Percentiles rank a stretch among this genome's conserved stretches.
phyloP scores from a whole-genome alignment of 2,888 invertebrate genomes.

The Hymenopus coronatus region DNA sequence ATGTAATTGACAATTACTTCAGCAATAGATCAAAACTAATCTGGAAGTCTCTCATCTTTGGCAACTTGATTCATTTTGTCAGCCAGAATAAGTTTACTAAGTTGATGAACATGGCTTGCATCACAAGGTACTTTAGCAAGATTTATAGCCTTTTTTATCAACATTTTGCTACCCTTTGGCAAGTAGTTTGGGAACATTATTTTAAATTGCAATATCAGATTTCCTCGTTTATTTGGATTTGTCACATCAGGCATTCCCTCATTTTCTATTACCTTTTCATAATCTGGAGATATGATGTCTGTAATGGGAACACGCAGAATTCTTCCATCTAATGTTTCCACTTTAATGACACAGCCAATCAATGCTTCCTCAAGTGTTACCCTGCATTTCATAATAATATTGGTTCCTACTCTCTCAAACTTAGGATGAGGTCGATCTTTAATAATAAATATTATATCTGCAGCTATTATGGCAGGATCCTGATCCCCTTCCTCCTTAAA shows the following conservation, averaged over 20 bases:
- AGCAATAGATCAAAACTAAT: neutral
- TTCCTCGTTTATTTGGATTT: conserved; percentile 61
- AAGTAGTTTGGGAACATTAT: conserved; percentile 57
- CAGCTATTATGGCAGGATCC: conserved; percentile 68
- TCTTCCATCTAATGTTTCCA: conserved; percentile 69
- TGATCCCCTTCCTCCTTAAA: conserved; percentile 81
- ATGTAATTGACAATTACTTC: too few species aligned
- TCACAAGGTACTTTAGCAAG: conserved; percentile 21
- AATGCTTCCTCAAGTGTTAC: conserved; percentile 69
- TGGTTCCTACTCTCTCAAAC: conserved; percentile 64
- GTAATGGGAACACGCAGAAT: conserved; percentile 65
- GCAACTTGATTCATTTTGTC: conserved; percentile 27
- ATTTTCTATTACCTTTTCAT: conserved; percentile 63
- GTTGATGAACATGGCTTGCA: conserved; percentile 19
- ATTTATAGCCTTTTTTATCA: conserved; percentile 37
- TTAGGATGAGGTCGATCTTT: conserved; percentile 68
- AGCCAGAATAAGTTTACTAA: conserved; percentile 24
- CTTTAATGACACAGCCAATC: conserved; percentile 62
- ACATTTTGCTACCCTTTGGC: conserved; percentile 49
- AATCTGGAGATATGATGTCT: conserved; percentile 68
- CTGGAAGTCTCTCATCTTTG: conserved; percentile 20
- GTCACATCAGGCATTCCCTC: conserved; percentile 73
- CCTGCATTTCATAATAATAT: conserved; percentile 60
- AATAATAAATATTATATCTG: conserved; percentile 72
- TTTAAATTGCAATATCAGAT: conserved; percentile 66